Evolutionary conservation across 2,797 vertebrate genomes (phyloP).

Genomic region (Anguilla marmorata): DNA sequence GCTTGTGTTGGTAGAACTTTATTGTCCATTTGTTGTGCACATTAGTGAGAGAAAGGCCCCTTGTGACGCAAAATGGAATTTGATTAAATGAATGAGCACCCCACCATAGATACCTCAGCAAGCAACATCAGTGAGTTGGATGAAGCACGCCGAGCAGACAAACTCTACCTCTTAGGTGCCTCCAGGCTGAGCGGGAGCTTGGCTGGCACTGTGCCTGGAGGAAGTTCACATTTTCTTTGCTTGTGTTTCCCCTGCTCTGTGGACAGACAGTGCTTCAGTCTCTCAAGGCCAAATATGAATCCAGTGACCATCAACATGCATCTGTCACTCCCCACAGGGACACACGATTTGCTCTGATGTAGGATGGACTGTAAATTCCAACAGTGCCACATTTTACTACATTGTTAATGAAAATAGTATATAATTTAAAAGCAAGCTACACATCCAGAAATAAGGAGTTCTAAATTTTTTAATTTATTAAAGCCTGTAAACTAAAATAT

Average conservation of each 20-base stretch:
- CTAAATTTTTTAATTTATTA: neutral
- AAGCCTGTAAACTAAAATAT: neutral
- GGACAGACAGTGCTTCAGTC: conserved; percentile 37
- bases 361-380: neutral
- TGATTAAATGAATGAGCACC: neutral
- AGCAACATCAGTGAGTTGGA: neutral
- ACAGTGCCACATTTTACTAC: neutral
- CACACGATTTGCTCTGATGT: neutral
- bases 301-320: neutral
- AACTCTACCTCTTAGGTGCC: conserved; percentile 69
- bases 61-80: neutral
- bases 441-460: neutral
- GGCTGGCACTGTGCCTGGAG: conserved; percentile 59
- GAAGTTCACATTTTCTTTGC: conserved; percentile 77
- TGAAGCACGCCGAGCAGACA: conserved; percentile 4
- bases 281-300: conserved; percentile 13
- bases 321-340: neutral
- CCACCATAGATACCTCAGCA: neutral
- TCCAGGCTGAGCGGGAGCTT: conserved; percentile 67
- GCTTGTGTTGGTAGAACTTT: neutral
- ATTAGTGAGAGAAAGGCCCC: neutral
- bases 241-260: conserved; percentile 74
- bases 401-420: neutral
- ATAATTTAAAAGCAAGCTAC: neutral
- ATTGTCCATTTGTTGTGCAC: neutral